Evolutionary conservation across 2,888 invertebrate species (phyloP), one percentile per base, ranked within the genome.

Genomic region (Geophilus truncorum): DNA sequence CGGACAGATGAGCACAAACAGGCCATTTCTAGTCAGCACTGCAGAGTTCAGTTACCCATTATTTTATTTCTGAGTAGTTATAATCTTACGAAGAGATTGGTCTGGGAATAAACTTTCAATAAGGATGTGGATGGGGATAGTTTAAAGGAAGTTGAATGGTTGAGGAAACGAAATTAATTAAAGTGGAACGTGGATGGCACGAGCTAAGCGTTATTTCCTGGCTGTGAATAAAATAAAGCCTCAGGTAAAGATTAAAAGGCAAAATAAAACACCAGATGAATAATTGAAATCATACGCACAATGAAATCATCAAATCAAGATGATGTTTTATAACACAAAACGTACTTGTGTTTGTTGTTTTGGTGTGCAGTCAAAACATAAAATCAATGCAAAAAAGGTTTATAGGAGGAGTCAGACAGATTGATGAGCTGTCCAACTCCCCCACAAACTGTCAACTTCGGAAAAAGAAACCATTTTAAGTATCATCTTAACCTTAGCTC

Each of bases 171-270:
- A 70, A 70, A 28, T 70, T 70, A 70, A 70, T 70, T 70, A 70
- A 70, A 70, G 70, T 70, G 70, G 70, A 70, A 70, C 70, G 70
- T 70, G 70, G 70, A 70, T 70, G 70, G 70, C 70, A 70, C 70
- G 70, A 70, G 70, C 70, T 70, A 70, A 70, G 3, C 25, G 70
- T 28, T 25, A 70, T 70, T 70, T 70, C 70, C 70, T 70, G 70
- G 12, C 70, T 28, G 70, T 6, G 18, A 51, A 51, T 51, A 70
- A 9, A 32, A 45, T 18, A 70, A 10, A 70, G 70, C 70, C 70
- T 70, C 70, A 70, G 70, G 70, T 70, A 70, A n/a, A 70, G 70
- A 70, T 70, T 70, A 70, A 25, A 62, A 70, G 9, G 4, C 4
- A 70, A 70, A 70, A 70, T 70, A 25, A 28, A 70, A 70, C 15